Evolutionary conservation across 2,888 invertebrate species (phyloP).

Genomic region (Halocaridina rubra): DNA sequence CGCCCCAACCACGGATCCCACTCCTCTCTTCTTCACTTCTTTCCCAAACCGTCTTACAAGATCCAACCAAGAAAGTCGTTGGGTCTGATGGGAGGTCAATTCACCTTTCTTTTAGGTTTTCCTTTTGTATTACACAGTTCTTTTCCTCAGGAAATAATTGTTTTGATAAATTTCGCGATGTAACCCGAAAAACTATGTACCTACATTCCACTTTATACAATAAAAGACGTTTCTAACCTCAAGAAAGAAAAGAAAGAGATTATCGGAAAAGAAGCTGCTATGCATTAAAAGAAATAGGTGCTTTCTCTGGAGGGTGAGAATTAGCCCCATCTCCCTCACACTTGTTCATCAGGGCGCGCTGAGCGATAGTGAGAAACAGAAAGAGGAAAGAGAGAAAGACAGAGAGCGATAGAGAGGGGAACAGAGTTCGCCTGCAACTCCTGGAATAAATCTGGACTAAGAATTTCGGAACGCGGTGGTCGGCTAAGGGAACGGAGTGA

Average conservation of each 20-base stretch:
- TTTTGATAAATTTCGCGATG: too few species aligned
- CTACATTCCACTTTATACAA: background rate
- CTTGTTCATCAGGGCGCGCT: background rate
- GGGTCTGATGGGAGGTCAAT: background rate
- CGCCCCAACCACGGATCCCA: background rate
- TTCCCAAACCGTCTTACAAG: background rate
- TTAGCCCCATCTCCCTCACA: background rate
- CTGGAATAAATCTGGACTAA: background rate
- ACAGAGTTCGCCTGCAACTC: background rate
- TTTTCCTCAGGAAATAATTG: too few species aligned
- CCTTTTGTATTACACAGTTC: too few species aligned
- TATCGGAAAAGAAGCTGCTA: too few species aligned
- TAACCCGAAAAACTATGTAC: background rate
- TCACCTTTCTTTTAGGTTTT: too few species aligned
- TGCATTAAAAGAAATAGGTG: too few species aligned
- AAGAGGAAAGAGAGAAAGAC: background rate
- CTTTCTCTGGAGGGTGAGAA: background rate
- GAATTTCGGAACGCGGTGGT: slow-evolving; percentile 1
- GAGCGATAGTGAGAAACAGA: background rate
- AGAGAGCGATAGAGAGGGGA: background rate
- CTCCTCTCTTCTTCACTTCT: background rate
- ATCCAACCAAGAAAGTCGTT: background rate
- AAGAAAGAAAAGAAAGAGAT: too few species aligned
- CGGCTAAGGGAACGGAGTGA: background rate
- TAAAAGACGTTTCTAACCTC: too few species aligned